These are phyloP conservation scores for Oligia latruncula DNA, from an alignment of 2,888 invertebrate genomes.

Conservation along the genomic window DNA sequence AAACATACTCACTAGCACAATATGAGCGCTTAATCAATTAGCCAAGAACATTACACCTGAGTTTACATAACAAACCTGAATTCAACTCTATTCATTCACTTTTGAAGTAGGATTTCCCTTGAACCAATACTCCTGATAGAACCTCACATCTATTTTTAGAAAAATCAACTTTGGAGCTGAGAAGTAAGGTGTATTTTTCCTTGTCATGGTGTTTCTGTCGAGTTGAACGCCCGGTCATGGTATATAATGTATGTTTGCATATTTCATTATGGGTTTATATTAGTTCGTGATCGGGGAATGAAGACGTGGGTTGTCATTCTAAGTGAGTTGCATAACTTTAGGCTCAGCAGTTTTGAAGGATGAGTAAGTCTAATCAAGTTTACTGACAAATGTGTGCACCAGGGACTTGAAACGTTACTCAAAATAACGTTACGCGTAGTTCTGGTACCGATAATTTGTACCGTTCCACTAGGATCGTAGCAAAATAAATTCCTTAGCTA, in stretches of 20 bases:
- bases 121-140: background rate
- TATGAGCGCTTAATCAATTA: slow-evolving; percentile 32
- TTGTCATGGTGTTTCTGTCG: background rate
- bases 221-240: slow-evolving; percentile 58
- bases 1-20: background rate
- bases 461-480: no score
- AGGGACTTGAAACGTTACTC: no score
- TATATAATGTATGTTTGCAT: slow-evolving; percentile 36
- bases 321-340: slow-evolving; percentile 28
- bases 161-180: background rate
- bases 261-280: slow-evolving; percentile 47
- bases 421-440: no score
- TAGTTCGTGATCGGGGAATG: slow-evolving; percentile 43
- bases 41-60: slow-evolving; percentile 29
- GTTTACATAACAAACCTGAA: background rate
- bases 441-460: no score
- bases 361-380: background rate
- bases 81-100: background rate
- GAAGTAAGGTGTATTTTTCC: background rate
- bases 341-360: slow-evolving; percentile 19
- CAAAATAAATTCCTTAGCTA: no score
- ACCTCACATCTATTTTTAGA: background rate
- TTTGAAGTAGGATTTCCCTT: background rate
- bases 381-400: background rate
- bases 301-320: slow-evolving; percentile 36